phyloP scores from a whole-genome alignment of 2,888 invertebrate genomes.

The Iphiclides podalirius region DNA sequence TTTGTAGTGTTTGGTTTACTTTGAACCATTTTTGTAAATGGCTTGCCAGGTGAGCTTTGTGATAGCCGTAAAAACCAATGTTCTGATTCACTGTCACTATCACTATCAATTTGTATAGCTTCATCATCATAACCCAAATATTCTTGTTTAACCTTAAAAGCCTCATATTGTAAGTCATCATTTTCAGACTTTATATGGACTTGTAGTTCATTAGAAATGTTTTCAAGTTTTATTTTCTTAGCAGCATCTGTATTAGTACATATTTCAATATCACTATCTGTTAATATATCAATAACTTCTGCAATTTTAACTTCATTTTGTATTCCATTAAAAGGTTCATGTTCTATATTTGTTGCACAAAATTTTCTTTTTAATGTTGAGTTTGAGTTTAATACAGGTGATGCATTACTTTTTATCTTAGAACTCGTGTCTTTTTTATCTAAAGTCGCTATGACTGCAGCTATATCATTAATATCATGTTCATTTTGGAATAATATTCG shows the following conservation, averaged over 20 bases:
- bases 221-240: constrained; percentile 49
- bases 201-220: constrained; percentile 34
- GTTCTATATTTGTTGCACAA: constrained; percentile 30
- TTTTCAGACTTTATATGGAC: constrained; percentile 46
- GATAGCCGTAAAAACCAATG: constrained; percentile 76
- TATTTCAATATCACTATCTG: constrained; percentile 54
- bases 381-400: constrained; percentile 36
- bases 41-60: constrained; percentile 67
- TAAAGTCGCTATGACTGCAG: constrained; percentile 40
- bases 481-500: constrained; percentile 54
- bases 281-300: constrained; percentile 41
- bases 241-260: constrained; percentile 21
- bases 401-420: constrained; percentile 17
- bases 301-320: constrained; percentile 25
- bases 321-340: too few species aligned
- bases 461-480: constrained; percentile 45
- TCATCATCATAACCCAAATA: constrained; percentile 61
- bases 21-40: constrained; percentile 43
- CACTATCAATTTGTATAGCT: constrained; percentile 57
- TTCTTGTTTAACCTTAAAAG: constrained; percentile 65
- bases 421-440: constrained; percentile 24
- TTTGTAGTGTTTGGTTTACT: constrained; percentile 33
- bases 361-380: constrained; percentile 50
- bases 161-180: constrained; percentile 56
- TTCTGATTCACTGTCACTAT: constrained; percentile 76